phyloP scores from a whole-genome alignment of 2,888 invertebrate genomes.

The Chrysotoxum bicinctum region DNA sequence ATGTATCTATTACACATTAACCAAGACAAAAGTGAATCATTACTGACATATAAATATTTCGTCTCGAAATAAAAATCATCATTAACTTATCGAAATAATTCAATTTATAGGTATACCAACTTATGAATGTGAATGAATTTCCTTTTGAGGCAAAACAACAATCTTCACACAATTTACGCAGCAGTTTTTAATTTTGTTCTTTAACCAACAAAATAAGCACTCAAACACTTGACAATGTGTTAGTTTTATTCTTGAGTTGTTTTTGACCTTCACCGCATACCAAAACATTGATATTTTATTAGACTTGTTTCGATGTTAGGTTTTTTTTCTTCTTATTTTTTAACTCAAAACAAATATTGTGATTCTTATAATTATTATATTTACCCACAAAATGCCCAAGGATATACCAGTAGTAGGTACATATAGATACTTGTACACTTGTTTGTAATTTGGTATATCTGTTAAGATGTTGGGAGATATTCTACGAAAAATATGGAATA shows the following conservation, averaged over 20 bases:
- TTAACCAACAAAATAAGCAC: constrained; percentile 3
- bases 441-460: constrained; percentile 2
- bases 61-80: neutral
- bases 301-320: neutral
- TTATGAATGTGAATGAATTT: neutral
- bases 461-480: neutral
- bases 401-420: neutral
- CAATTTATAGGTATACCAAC: neutral
- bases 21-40: too few species aligned
- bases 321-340: neutral
- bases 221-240: constrained; percentile 14
- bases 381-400: constrained; percentile 20
- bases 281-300: constrained; percentile 17
- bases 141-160: neutral
- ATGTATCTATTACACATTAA: too few species aligned
- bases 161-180: neutral
- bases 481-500: neutral
- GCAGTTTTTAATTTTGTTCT: neutral
- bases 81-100: neutral
- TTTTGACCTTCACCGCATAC: constrained; percentile 15
- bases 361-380: constrained; percentile 27
- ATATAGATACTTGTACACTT: neutral
- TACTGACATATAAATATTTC: neutral
- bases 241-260: constrained; percentile 5
- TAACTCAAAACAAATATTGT: constrained; percentile 16